Conservation (phyloP, 2,888 invertebrate genomes). For the Pristionchus mayeri region DNA sequence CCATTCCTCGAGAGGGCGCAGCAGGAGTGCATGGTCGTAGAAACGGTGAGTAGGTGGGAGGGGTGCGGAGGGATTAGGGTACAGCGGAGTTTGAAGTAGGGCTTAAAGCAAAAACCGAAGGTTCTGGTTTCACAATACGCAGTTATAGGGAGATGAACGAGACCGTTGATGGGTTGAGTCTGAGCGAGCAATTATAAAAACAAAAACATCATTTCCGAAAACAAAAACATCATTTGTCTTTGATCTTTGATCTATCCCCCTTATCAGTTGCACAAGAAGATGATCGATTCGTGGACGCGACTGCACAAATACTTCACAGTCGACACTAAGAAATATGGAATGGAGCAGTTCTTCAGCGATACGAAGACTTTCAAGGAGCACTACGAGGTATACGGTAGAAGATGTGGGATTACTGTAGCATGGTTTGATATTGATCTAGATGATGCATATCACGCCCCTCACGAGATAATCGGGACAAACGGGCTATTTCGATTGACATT, state of each 20-base stretch:
- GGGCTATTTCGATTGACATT: too few species aligned
- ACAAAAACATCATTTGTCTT: too few species aligned
- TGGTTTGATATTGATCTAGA: neutral
- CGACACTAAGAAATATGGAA: conserved; percentile 91
- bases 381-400: conserved; percentile 82
- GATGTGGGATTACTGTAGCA: neutral
- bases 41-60: conserved; percentile 80
- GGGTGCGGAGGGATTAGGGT: too few species aligned
- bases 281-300: conserved; percentile 88
- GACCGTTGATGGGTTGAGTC: too few species aligned
- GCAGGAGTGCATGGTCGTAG: conserved; percentile 89
- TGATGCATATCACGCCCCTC: too few species aligned
- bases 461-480: too few species aligned
- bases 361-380: conserved; percentile 94
- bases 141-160: too few species aligned
- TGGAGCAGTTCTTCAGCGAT: conserved; percentile 96
- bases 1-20: conserved; percentile 88
- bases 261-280: conserved; percentile 91
- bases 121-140: too few species aligned
- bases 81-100: too few species aligned
- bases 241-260: neutral
- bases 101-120: too few species aligned
- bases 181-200: too few species aligned
- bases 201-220: too few species aligned
- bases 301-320: conserved; percentile 92